A percentile compares a stretch with the other conserved stretches of the same genome.
Conservation (phyloP, 1,140 invertebrate species). For the Drosophila lini region DNA sequence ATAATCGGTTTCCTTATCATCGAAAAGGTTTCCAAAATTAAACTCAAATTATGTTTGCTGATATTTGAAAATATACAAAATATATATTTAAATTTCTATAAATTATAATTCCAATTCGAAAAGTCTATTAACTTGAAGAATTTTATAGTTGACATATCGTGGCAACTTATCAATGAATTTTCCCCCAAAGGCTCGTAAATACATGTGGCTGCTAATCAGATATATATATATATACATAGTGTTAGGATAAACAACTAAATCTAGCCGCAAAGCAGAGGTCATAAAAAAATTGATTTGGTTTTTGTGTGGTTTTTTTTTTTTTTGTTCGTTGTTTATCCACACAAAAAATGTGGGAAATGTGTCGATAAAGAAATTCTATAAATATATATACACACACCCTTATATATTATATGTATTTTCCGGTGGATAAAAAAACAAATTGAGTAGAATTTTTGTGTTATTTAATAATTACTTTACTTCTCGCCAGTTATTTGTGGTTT, state of each 20-base stretch:
- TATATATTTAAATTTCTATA: background rate
- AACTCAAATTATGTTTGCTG: background rate
- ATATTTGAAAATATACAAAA: background rate
- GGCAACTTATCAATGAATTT: constrained; percentile 24
- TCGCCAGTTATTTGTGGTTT: constrained; percentile 8
- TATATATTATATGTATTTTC: constrained; percentile 6
- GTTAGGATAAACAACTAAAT: constrained; percentile 47
- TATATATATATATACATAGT: constrained; percentile 12
- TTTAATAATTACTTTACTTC: constrained; percentile 27
- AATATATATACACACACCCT: constrained; percentile 16
- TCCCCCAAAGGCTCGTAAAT: constrained; percentile 4
- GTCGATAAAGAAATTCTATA: constrained; percentile 44
- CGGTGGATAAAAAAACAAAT: constrained; percentile 13
- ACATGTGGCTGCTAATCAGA: constrained; percentile 17
- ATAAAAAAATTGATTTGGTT: constrained; percentile 40
- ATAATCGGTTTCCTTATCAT: constrained; percentile 2
- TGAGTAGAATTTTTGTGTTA: constrained; percentile 20
- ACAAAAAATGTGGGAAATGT: constrained; percentile 33
- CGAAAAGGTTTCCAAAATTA: constrained; percentile 5
- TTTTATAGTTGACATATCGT: background rate
- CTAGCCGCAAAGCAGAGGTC: constrained; percentile 36
- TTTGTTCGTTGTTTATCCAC: constrained; percentile 8
- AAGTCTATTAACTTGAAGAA: background rate
- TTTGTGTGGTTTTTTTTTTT: background rate
- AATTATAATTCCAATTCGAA: background rate